phyloP scores from a whole-genome alignment of 1,140 invertebrate species.

The Atta texana region DNA sequence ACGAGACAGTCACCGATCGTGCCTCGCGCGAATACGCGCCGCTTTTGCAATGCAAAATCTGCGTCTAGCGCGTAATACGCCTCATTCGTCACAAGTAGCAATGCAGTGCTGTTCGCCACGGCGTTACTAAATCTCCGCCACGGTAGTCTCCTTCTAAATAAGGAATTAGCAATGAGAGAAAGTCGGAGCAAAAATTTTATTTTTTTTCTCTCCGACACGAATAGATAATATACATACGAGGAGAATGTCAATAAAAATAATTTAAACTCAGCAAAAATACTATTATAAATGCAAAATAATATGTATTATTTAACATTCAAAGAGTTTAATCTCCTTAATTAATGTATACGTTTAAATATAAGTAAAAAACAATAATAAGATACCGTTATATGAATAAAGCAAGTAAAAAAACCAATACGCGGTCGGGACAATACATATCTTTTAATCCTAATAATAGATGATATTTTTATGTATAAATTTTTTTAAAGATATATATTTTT shows the following conservation, averaged over 20 bases:
- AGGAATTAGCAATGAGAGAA: slow-evolving; percentile 53
- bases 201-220: neutral
- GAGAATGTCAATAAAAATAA: neutral
- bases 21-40: slow-evolving; percentile 47
- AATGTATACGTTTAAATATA: slow-evolving; percentile 14
- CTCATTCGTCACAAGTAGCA: slow-evolving; percentile 68
- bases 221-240: neutral
- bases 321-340: neutral
- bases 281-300: neutral
- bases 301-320: neutral
- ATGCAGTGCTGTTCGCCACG: slow-evolving; percentile 33
- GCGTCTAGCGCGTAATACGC: slow-evolving; percentile 64
- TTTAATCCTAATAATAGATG: too few relatives aligned
- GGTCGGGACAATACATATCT: too few relatives aligned
- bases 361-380: neutral
- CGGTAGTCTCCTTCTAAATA: slow-evolving; percentile 38
- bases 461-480: too few relatives aligned
- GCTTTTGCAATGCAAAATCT: slow-evolving; percentile 72
- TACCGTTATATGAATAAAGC: too few relatives aligned
- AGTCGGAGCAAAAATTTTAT: slow-evolving; percentile 37
- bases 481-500: too few relatives aligned
- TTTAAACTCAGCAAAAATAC: neutral
- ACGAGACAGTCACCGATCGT: slow-evolving; percentile 64
- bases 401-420: too few relatives aligned
- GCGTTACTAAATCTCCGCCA: slow-evolving; percentile 57